These are phyloP conservation scores for Falcunculus frontatus DNA, from an alignment of 2,113 vertebrate species.

Conservation along the genomic window DNA sequence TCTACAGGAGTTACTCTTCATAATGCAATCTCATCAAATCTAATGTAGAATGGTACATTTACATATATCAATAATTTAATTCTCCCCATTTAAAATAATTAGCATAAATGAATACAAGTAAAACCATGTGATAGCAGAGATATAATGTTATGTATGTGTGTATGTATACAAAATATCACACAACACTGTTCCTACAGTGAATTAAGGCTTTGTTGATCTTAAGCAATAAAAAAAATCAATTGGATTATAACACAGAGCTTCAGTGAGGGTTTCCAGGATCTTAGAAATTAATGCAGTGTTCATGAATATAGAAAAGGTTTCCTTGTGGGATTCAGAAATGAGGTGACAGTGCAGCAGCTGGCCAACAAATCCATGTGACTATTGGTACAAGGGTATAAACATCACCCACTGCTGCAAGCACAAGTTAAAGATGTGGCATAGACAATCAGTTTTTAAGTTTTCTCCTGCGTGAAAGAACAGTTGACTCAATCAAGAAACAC, in stretches of 20 bases:
- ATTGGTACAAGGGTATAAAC: not conserved
- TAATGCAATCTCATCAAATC: not conserved
- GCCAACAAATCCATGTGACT: conserved; percentile 7
- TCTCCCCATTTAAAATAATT: not conserved
- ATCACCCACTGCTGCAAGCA: not conserved
- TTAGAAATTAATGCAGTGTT: not conserved
- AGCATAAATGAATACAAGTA: not conserved
- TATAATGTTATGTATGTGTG: not conserved
- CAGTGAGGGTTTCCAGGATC: not conserved
- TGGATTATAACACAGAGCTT: not conserved
- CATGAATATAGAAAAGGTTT: conserved; percentile 53
- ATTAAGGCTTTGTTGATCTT: conserved; percentile 13
- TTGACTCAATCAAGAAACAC: not conserved
- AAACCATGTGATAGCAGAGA: not conserved
- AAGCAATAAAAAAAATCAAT: not conserved
- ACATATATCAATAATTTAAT: not conserved
- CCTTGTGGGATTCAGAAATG: conserved; percentile 36
- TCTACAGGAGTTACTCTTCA: not conserved
- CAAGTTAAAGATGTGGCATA: not conserved
- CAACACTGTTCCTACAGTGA: not conserved
- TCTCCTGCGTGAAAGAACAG: not conserved
- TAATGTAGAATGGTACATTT: not conserved
- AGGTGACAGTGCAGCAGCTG: conserved; percentile 47
- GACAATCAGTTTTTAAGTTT: not conserved
- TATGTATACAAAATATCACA: not conserved